Evolutionary conservation across 2,797 vertebrate species (phyloP).

Genomic region (Sorex maritimensis): DNA sequence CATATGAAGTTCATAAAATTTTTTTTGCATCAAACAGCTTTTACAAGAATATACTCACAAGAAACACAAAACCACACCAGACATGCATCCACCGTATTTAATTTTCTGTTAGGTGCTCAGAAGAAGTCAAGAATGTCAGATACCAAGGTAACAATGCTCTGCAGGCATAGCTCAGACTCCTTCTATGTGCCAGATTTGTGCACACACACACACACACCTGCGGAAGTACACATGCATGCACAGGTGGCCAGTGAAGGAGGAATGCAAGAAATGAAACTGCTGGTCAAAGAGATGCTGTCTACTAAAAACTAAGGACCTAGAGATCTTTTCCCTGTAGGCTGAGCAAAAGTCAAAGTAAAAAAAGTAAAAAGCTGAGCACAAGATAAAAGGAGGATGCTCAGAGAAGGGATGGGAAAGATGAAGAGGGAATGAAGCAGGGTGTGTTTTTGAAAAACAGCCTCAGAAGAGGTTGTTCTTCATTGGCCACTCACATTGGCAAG

Average conservation of each 20-base stretch:
- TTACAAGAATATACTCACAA: no score
- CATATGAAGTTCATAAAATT: no score
- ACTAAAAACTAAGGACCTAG: slow-evolving; percentile 64
- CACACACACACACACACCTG: slow-evolving; percentile 84
- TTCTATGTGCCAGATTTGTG: slow-evolving; percentile 84
- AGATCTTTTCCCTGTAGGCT: slow-evolving; percentile 81
- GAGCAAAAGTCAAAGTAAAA: slow-evolving; percentile 80
- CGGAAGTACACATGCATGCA: slow-evolving; percentile 86
- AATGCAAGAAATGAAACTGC: slow-evolving; percentile 58
- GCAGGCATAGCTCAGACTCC: slow-evolving; percentile 71
- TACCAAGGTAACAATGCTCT: slow-evolving; percentile 63
- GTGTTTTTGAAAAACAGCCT: slow-evolving; percentile 70
- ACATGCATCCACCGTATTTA: slow-evolving; percentile 69
- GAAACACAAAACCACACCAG: slow-evolving; percentile 44
- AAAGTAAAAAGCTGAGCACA: slow-evolving; percentile 73
- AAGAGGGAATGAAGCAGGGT: slow-evolving; percentile 77
- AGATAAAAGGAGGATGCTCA: slow-evolving; percentile 79
- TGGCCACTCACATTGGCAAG: no score
- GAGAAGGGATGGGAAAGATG: slow-evolving; percentile 75
- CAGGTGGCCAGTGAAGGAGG: slow-evolving; percentile 83
- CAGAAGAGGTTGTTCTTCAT: slow-evolving; percentile 57
- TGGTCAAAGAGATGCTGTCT: slow-evolving; percentile 49
- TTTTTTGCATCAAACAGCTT: no score
- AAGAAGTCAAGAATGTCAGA: slow-evolving; percentile 74
- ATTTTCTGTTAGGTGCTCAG: slow-evolving; percentile 74